A percentile compares a stretch with the other conserved stretches of the same genome.
phyloP scores from a whole-genome alignment of 2,888 invertebrate species.

The Parasteatoda lunata region DNA sequence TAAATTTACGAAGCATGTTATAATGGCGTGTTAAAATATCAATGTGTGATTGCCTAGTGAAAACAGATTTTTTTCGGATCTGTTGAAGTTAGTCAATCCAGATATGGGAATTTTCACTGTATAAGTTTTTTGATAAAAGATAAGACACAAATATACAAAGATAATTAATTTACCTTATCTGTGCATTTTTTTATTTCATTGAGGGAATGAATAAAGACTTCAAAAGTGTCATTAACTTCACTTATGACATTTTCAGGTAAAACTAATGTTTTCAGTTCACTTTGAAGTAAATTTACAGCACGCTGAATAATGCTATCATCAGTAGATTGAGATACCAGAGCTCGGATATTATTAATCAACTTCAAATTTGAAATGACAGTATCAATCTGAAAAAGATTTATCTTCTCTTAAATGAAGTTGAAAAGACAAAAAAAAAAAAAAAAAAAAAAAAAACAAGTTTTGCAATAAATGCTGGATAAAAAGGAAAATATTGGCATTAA shows the following conservation, averaged over 20 bases:
- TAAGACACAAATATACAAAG: not conserved
- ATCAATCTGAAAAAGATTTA: conserved; percentile 41
- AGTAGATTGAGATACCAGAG: conserved; percentile 31
- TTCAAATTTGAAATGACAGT: conserved; percentile 42
- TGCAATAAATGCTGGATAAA: not conserved
- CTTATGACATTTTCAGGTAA: conserved; percentile 10
- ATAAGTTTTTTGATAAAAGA: too few relatives aligned
- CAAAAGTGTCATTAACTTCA: conserved; percentile 9
- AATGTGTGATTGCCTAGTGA: too few relatives aligned
- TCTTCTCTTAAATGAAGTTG: not conserved
- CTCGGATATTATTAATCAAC: conserved; percentile 51
- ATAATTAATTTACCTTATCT: conserved; percentile 18
- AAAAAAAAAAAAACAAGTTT: conserved; percentile 6
- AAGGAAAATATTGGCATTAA: not conserved
- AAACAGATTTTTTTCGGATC: too few relatives aligned
- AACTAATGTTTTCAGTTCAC: conserved; percentile 26
- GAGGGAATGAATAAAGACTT: conserved; percentile 27
- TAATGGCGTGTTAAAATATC: too few relatives aligned
- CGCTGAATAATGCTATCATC: conserved; percentile 47
- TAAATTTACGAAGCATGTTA: too few relatives aligned
- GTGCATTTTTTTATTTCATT: conserved; percentile 27
- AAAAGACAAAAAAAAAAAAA: not conserved
- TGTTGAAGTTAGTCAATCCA: too few relatives aligned
- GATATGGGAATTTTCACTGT: too few relatives aligned
- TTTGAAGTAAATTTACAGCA: conserved; percentile 34